Evolutionary conservation across 2,113 vertebrate species (phyloP), one percentile per base, ranked within the genome.

Genomic region (Muscicapa adusta): DNA sequence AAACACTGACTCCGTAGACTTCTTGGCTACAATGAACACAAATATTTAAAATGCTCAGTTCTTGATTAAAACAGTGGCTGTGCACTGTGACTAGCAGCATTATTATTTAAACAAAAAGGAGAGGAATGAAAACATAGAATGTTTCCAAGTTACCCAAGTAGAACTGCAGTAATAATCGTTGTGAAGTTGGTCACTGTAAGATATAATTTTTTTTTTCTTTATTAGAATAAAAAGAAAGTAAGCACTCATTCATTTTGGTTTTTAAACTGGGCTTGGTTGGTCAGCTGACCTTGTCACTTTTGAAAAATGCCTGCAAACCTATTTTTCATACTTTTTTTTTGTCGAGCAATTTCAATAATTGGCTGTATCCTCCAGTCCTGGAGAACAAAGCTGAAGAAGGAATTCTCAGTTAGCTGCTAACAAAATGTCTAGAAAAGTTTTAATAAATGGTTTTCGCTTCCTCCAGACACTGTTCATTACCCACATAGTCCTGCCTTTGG

Each of bases 1-100:
- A 95, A 96, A 95, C 88, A 93, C 75, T 82, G 92, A 71, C 77
- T 90, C 66, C 5, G 14, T 94, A 97, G 96, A 96, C 94, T 95
- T 91, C 81, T 85, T 95, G 97, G 85, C 96, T 97, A 79, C 88
- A 91, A 83, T 28, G 81, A 96, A 89, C 77, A 91, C 96, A 97
- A 97, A 96, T 96, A 95, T 96, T 97, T 97, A 94, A 95, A 96
- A 95, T 80, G 87, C 54, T 56, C 18, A 47, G 70, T n/a, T 94
- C 89, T 94, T 96, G 92, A 95, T 95, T 95, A 92, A 94, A 96
- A 91, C 74, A 71, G 62, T 77, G 81, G 77, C 47, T 66, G 53
- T 82, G 58, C 62, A 77, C 36, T 56, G 72, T 3, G 9, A 50
- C 65, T 88, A 66, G 73, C 61, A 85, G 43, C 54, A 75, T 68